Evolutionary conservation across 2,797 vertebrate genomes (phyloP).

Genomic region (Mus caroli): DNA sequence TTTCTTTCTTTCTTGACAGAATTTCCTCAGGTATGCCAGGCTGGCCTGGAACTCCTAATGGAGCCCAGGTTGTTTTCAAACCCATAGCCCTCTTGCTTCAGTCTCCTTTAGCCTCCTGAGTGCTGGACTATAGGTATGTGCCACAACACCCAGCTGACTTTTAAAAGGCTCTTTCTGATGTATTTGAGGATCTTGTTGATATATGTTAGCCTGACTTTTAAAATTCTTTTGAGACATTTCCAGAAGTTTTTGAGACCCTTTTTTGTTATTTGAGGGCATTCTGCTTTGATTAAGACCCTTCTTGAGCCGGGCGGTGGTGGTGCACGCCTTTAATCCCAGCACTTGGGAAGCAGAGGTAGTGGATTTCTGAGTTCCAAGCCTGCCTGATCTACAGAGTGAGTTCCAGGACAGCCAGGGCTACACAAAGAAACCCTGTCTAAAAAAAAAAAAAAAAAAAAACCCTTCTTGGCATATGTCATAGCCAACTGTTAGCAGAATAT

Average conservation of each 20-base stretch:
- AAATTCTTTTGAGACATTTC: background rate
- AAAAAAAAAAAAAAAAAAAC: background rate
- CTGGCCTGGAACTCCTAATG: background rate
- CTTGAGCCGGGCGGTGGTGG: background rate
- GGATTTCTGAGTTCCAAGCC: too few species aligned
- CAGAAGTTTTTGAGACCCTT: background rate
- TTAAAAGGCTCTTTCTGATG: background rate
- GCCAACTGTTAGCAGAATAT: background rate
- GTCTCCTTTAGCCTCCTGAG: background rate
- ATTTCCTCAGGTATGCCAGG: background rate
- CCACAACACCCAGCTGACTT: background rate
- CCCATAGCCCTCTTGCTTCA: background rate
- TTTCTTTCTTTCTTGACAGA: background rate
- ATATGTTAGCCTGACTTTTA: background rate
- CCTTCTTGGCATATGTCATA: background rate
- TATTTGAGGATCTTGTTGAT: background rate
- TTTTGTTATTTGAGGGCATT: background rate
- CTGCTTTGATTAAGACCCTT: background rate
- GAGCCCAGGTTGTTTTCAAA: background rate
- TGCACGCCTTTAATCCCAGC: too few species aligned
- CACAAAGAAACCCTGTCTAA: too few species aligned
- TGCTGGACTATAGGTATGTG: background rate
- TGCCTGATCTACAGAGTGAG: too few species aligned
- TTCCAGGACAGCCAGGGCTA: too few species aligned
- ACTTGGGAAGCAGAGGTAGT: too few species aligned